These are phyloP conservation scores for Muscicapa adusta DNA, from an alignment of 2,113 vertebrate genomes.

Conservation along the genomic window DNA sequence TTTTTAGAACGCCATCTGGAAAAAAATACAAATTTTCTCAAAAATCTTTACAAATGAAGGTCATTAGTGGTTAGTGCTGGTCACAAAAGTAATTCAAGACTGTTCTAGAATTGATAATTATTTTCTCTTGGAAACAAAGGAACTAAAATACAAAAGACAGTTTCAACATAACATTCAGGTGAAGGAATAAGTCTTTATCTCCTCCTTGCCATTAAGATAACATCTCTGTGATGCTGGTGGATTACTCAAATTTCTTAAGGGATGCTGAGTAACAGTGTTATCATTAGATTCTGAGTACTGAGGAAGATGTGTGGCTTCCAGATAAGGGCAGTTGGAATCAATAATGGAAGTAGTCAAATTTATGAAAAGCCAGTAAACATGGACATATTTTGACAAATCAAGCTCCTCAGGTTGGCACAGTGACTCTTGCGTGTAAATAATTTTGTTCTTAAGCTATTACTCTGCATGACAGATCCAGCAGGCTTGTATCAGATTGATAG, in stretches of 20 bases:
- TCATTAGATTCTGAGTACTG: background rate
- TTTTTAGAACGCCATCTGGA: background rate
- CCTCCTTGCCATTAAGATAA: background rate
- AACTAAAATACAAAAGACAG: background rate
- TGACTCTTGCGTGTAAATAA: background rate
- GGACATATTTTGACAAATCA: background rate
- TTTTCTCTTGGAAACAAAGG: background rate
- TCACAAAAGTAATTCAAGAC: background rate
- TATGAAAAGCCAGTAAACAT: background rate
- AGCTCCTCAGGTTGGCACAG: background rate
- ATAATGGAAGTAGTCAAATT: rapidly evolving
- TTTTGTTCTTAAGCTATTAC: background rate
- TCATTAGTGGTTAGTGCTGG: background rate
- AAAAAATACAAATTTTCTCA: background rate
- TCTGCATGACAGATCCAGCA: background rate
- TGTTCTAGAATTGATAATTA: background rate
- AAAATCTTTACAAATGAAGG: background rate
- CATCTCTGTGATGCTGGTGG: background rate
- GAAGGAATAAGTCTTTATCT: background rate
- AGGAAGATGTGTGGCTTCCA: background rate
- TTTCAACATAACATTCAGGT: background rate
- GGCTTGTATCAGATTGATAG: background rate
- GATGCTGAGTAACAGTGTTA: background rate
- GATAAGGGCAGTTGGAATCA: background rate
- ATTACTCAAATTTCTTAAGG: background rate